Percentiles rank a stretch among this genome's conserved stretches.
Evolutionary conservation across 2,113 vertebrate genomes (phyloP).

Genomic region (Mesoclemmys tuberculata): DNA sequence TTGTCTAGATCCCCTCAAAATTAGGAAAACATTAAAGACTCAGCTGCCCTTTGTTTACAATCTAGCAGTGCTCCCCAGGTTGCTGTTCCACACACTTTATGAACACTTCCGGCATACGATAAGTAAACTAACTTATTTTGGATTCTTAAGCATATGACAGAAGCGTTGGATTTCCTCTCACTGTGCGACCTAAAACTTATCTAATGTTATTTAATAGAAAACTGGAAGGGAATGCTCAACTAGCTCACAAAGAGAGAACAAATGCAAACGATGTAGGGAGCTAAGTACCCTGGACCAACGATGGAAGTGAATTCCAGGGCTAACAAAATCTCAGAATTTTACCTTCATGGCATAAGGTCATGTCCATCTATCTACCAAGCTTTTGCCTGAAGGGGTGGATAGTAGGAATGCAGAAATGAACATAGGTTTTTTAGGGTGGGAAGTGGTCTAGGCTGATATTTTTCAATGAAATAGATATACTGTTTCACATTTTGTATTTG

Average conservation of each 20-base stretch:
- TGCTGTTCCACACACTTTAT: background rate
- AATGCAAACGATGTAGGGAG: background rate
- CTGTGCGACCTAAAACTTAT: background rate
- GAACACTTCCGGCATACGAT: background rate
- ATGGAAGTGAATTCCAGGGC: background rate
- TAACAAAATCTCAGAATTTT: background rate
- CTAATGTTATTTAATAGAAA: too few species aligned
- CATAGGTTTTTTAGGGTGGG: too few species aligned
- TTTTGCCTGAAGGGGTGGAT: background rate
- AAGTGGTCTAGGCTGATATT: background rate
- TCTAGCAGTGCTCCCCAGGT: background rate
- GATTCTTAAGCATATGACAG: background rate
- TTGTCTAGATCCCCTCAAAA: background rate
- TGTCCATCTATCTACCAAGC: rapidly evolving
- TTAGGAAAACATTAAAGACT: background rate
- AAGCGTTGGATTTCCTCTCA: background rate
- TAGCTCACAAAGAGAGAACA: background rate
- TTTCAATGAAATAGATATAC: rapidly evolving
- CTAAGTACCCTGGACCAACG: background rate
- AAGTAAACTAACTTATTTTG: background rate
- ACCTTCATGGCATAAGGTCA: background rate
- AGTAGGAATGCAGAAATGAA: background rate
- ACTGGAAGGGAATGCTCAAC: background rate
- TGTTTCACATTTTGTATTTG: background rate
- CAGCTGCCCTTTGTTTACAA: background rate